Percentiles rank a stretch among this genome's conserved stretches.
Evolutionary conservation across 2,888 invertebrate genomes (phyloP).

Genomic region (Torymus tubicola): DNA sequence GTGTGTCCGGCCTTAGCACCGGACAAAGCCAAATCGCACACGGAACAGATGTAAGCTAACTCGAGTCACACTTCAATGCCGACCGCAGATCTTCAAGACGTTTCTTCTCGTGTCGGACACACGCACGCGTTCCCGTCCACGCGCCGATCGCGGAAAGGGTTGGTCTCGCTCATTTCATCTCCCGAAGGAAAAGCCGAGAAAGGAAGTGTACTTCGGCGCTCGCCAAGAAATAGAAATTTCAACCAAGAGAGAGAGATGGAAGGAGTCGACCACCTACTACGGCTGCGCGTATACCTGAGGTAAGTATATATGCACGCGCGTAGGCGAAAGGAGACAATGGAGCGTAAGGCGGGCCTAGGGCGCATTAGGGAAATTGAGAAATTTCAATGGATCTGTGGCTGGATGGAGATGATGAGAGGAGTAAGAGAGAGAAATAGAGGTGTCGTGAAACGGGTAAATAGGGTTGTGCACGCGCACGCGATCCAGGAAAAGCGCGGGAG

Average conservation of each 20-base stretch:
- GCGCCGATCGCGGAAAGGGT: conserved; percentile 26
- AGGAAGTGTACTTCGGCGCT: background rate
- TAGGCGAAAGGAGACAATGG: conserved; percentile 13
- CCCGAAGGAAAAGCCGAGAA: background rate
- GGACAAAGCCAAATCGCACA: conserved; percentile 44
- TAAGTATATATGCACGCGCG: conserved; percentile 9
- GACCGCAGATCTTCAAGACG: background rate
- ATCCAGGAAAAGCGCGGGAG: conserved; percentile 14
- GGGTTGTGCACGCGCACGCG: background rate
- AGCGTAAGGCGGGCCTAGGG: background rate
- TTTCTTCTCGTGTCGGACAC: background rate
- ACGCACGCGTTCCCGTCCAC: conserved; percentile 26
- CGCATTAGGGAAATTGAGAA: conserved; percentile 48
- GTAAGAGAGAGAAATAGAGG: background rate
- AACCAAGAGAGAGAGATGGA: conserved; percentile 7
- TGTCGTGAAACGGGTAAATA: conserved; percentile 5
- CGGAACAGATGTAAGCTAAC: conserved; percentile 51
- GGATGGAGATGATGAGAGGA: background rate
- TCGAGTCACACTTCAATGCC: conserved; percentile 40
- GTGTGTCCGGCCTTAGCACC: conserved; percentile 7
- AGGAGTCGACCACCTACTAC: conserved; percentile 24
- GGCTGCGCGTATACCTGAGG: conserved; percentile 9
- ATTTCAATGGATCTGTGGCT: background rate
- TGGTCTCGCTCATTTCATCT: background rate
- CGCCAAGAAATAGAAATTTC: conserved; percentile 10